Percentiles rank a stretch among this genome's conserved stretches.
These are phyloP conservation scores for Nipponia nippon DNA, from an alignment of 2,113 vertebrate genomes.

Conservation along the genomic window DNA sequence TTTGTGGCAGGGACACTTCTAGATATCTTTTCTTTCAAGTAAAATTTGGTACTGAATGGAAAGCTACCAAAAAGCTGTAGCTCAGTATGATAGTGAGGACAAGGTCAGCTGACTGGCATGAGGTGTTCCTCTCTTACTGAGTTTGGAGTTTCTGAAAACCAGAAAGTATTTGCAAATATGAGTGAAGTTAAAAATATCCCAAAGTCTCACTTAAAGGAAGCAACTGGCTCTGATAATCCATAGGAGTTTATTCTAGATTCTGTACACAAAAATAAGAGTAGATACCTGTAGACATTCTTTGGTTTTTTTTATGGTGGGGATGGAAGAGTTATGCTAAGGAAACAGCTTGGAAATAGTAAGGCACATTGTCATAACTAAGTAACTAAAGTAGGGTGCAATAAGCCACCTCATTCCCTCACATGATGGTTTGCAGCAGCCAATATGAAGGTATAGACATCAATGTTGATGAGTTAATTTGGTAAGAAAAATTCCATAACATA, in stretches of 20 bases:
- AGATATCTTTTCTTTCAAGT: neutral
- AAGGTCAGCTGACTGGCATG: neutral
- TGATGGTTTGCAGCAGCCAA: neutral
- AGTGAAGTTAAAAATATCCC: neutral
- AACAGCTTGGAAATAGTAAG: neutral
- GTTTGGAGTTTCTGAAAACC: neutral
- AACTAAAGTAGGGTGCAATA: neutral
- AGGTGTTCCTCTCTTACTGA: neutral
- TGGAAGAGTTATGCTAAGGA: neutral
- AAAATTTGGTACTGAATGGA: neutral
- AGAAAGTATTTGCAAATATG: neutral
- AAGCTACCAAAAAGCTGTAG: neutral
- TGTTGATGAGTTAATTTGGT: neutral
- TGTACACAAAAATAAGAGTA: neutral
- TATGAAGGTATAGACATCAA: neutral
- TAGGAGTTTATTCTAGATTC: neutral
- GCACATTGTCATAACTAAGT: neutral
- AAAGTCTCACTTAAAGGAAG: neutral
- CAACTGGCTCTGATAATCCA: neutral
- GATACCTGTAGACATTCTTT: neutral
- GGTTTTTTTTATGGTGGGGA: neutral
- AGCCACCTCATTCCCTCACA: neutral
- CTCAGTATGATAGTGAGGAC: neutral
- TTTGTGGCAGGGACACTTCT: neutral
- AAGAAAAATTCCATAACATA: neutral